phyloP scores from a whole-genome alignment of 2,888 invertebrate species.

The Trissonchulus sp. region DNA sequence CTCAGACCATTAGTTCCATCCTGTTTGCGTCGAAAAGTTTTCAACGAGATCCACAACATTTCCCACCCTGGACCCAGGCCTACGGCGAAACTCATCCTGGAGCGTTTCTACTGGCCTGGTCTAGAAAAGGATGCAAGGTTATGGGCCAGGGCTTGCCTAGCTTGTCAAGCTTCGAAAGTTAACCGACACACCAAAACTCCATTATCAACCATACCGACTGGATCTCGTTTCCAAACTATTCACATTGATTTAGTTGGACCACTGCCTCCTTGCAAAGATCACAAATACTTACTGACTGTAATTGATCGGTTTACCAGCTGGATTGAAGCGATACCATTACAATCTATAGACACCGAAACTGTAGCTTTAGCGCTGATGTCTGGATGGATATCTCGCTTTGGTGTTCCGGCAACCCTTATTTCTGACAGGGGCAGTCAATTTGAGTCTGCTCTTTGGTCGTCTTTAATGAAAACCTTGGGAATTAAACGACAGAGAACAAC shows the following conservation, averaged over 20 bases:
- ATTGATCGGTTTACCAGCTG: constrained; percentile 19
- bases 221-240: constrained; percentile 6
- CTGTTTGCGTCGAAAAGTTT: constrained; percentile 3
- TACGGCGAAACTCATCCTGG: not conserved
- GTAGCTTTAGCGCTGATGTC: not conserved
- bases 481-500: constrained; percentile 16
- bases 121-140: not conserved
- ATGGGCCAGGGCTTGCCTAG: not conserved
- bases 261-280: not conserved
- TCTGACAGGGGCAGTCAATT: constrained; percentile 22
- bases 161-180: constrained; percentile 18
- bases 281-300: constrained; percentile 22
- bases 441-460: constrained; percentile 16
- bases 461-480: constrained; percentile 1
- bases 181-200: constrained; percentile 16
- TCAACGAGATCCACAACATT: constrained; percentile 13
- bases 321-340: constrained; percentile 19
- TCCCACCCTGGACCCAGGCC: constrained; percentile 1
- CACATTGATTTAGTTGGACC: constrained; percentile 21
- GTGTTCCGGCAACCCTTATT: constrained; percentile 18
- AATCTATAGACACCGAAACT: not conserved
- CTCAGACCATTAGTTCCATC: constrained; percentile 11
- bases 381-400: constrained; percentile 16
- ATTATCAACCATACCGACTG: constrained; percentile 1
- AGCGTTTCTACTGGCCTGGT: constrained; percentile 18